Evolutionary conservation across 2,113 vertebrate genomes (phyloP).

Genomic region (Ptilorrhoa leucosticta): DNA sequence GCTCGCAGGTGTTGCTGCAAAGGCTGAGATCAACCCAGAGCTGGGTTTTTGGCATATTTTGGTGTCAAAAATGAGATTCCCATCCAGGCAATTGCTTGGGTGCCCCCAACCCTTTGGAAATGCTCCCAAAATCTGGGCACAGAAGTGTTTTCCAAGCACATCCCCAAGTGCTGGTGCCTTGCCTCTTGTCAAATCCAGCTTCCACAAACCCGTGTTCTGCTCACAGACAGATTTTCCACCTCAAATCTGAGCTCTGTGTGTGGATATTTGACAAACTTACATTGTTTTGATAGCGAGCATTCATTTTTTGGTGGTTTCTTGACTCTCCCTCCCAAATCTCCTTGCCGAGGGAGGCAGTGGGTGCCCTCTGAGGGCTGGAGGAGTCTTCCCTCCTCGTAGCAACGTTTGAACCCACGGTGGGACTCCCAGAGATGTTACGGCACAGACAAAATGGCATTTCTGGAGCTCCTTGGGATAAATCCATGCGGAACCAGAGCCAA

Average conservation of each 20-base stretch:
- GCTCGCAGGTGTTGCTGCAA: neutral
- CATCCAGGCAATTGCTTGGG: neutral
- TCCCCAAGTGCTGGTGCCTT: neutral
- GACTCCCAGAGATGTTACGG: neutral
- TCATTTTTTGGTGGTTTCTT: neutral
- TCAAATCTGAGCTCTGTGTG: neutral
- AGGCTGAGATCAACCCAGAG: neutral
- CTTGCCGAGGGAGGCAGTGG: neutral
- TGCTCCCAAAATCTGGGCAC: neutral
- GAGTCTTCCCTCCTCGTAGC: neutral
- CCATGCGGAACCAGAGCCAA: neutral
- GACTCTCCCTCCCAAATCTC: neutral
- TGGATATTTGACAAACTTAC: accelerated
- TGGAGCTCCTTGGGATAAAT: neutral
- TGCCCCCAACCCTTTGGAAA: neutral
- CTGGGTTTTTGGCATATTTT: accelerated
- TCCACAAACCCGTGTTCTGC: neutral
- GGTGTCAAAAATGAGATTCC: neutral
- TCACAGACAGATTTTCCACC: neutral
- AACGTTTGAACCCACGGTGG: neutral
- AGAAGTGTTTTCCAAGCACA: accelerated
- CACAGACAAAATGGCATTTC: neutral
- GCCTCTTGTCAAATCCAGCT: neutral
- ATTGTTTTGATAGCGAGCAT: neutral
- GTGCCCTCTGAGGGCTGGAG: neutral